Percentiles rank a stretch among this genome's conserved stretches.
These are phyloP conservation scores for Heliopora coerulea DNA, from an alignment of 92 coral and sea anemone species.

Conservation along the genomic window DNA sequence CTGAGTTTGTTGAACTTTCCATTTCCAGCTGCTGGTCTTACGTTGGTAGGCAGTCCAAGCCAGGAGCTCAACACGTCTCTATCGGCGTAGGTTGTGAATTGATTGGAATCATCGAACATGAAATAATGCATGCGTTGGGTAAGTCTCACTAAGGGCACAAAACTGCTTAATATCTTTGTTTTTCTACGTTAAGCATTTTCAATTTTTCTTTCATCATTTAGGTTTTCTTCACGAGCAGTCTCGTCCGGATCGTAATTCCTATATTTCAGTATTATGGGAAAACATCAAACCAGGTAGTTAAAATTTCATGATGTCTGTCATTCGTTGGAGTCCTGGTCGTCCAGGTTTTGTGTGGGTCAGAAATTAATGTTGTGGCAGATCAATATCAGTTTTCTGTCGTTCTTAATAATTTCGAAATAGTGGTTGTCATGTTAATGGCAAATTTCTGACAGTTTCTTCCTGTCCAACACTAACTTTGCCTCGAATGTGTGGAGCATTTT, in stretches of 20 bases:
- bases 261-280: constrained; percentile 61
- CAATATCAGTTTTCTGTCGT: no score
- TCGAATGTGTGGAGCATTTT: no score
- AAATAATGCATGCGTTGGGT: constrained; percentile 71
- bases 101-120: constrained; percentile 57
- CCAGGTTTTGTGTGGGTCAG: no score
- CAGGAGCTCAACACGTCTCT: constrained; percentile 51
- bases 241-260: constrained; percentile 53
- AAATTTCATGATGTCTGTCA: no score
- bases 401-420: no score
- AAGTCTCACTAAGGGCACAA: not conserved
- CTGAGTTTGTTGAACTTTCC: no score
- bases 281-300: constrained; percentile 56
- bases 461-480: no score
- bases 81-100: constrained; percentile 42
- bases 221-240: constrained; percentile 72
- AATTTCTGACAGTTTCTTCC: no score
- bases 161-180: not conserved
- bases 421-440: no score
- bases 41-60: constrained; percentile 25
- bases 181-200: not conserved
- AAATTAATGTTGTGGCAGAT: no score
- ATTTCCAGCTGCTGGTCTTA: constrained; percentile 53
- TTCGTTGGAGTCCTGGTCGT: no score
- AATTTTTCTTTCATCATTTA: not conserved